A percentile compares a stretch with the other conserved stretches of the same genome.
Conservation (phyloP, 2,797 vertebrate genomes). For the Sebastes trivittatus region DNA sequence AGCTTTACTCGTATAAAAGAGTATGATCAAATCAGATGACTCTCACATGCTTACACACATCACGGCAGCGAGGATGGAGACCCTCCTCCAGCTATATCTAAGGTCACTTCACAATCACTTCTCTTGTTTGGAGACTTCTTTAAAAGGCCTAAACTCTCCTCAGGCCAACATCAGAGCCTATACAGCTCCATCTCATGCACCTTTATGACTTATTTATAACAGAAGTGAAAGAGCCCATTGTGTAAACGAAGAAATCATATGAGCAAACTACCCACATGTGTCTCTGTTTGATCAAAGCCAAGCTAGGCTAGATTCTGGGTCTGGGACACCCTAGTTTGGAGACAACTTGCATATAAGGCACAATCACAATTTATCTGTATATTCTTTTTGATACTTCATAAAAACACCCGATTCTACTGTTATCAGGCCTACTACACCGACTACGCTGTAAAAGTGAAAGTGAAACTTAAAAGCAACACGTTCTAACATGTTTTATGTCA, state of each 20-base stretch:
- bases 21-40: constrained; percentile 45
- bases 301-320: too few species aligned
- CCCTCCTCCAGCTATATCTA: constrained; percentile 40
- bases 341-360: neutral
- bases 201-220: constrained; percentile 36
- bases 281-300: constrained; percentile 16
- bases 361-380: neutral
- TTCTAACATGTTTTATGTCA: too few species aligned
- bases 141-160: neutral
- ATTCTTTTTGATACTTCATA: neutral
- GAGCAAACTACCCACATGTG: constrained; percentile 15
- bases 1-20: neutral
- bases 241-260: constrained; percentile 44
- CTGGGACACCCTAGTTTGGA: neutral
- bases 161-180: constrained; percentile 3
- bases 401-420: neutral
- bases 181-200: constrained; percentile 38
- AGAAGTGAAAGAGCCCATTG: constrained; percentile 39
- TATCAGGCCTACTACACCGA: too few species aligned
- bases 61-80: constrained; percentile 1
- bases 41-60: constrained; percentile 46
- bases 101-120: constrained; percentile 38
- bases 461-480: too few species aligned
- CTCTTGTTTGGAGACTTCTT: constrained; percentile 42
- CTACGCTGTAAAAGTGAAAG: too few species aligned